Conservation (phyloP, 2,797 vertebrate genomes). For the Toxotes lorentzi region DNA sequence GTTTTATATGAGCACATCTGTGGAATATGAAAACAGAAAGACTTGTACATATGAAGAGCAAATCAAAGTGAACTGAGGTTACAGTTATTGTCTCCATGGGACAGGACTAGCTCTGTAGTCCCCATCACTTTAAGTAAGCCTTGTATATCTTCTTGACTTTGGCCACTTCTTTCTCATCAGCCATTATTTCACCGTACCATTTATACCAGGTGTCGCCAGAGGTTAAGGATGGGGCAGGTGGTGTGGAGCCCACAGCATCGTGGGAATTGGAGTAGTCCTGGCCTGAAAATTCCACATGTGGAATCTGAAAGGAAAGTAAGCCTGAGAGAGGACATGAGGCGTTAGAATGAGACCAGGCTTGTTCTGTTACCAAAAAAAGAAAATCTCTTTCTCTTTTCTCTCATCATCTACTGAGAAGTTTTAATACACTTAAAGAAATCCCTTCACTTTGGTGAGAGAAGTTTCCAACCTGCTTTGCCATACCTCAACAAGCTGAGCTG, state of each 20-base stretch:
- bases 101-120: neutral
- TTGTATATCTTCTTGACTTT: constrained; percentile 87
- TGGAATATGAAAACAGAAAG: neutral
- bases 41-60: neutral
- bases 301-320: constrained; percentile 84
- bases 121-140: constrained; percentile 84
- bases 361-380: no score
- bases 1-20: constrained; percentile 12
- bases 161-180: constrained; percentile 83
- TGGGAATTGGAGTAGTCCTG: constrained; percentile 88
- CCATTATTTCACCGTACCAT: constrained; percentile 88
- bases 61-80: neutral
- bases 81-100: neutral
- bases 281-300: constrained; percentile 81
- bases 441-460: no score
- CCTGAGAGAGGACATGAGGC: constrained; percentile 77
- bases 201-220: constrained; percentile 86
- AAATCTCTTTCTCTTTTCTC: no score
- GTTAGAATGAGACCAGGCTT: neutral
- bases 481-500: no score
- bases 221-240: constrained; percentile 67
- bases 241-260: constrained; percentile 88
- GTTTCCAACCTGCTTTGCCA: no score
- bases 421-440: no score
- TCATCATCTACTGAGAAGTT: no score